Percentiles rank a stretch among this genome's conserved stretches.
These are phyloP conservation scores for Anastrepha obliqua DNA, from an alignment of 1,140 invertebrate species.

Conservation along the genomic window DNA sequence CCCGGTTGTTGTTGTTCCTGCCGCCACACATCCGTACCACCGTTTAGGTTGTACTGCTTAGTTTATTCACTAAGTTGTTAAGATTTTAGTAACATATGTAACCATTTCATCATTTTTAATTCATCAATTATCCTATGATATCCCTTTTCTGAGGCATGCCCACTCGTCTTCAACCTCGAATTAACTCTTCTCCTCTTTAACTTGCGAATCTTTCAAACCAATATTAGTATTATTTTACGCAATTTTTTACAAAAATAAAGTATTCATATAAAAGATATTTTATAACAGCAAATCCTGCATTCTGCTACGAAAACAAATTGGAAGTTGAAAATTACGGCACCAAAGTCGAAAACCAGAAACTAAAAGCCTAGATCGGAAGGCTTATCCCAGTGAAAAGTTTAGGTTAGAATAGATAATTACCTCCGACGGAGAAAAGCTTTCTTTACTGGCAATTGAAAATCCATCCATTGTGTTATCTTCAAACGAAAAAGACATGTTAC, in stretches of 20 bases:
- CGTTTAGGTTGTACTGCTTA: slow-evolving; percentile 23
- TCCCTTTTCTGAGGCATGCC: neutral
- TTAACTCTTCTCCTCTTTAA: neutral
- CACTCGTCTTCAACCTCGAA: neutral
- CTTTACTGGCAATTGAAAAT: no score
- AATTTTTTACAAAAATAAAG: slow-evolving; percentile 29
- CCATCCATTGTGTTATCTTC: no score
- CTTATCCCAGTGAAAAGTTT: no score
- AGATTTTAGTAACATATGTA: neutral
- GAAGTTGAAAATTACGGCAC: no score
- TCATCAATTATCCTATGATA: neutral
- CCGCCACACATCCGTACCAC: neutral
- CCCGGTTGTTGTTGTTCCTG: slow-evolving; percentile 10
- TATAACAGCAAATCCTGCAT: neutral
- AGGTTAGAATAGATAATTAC: no score
- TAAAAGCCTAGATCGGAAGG: no score
- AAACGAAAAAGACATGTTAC: no score
- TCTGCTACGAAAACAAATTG: no score
- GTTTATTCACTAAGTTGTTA: neutral
- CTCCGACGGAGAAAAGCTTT: no score
- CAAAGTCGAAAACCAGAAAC: no score
- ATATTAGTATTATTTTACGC: slow-evolving; percentile 1
- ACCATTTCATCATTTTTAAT: neutral
- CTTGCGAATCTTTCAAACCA: neutral
- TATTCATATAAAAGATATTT: neutral